phyloP scores from a whole-genome alignment of 2,113 vertebrate species.

The Jacana jacana region DNA sequence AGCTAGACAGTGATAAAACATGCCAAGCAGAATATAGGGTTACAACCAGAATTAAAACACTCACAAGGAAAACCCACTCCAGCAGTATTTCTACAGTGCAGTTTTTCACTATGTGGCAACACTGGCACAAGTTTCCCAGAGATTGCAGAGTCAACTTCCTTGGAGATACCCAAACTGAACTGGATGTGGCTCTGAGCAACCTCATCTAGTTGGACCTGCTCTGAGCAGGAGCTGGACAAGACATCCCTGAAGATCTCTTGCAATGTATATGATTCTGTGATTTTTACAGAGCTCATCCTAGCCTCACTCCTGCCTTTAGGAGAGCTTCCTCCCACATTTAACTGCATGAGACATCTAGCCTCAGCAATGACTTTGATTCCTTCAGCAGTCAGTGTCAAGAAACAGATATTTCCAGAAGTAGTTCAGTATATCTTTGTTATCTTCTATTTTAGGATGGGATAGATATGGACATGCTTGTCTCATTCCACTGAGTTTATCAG shows the following conservation, averaged over 20 bases:
- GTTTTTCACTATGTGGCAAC: neutral
- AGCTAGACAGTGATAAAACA: neutral
- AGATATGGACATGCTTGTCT: neutral
- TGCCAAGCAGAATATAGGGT: neutral
- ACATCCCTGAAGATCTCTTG: neutral
- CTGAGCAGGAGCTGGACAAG: neutral
- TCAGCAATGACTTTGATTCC: neutral
- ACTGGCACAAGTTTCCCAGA: neutral
- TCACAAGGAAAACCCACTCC: neutral
- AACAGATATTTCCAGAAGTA: neutral
- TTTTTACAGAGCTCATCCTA: neutral
- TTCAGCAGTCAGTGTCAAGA: neutral
- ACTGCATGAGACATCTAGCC: neutral
- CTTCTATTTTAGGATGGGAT: neutral
- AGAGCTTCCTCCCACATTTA: neutral
- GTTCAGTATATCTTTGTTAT: neutral
- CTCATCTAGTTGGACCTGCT: neutral
- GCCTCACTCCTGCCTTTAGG: neutral
- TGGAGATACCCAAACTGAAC: neutral
- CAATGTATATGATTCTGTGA: neutral
- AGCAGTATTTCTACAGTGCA: neutral
- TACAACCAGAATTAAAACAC: neutral
- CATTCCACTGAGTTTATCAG: neutral
- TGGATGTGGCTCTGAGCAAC: neutral
- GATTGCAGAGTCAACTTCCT: neutral